Evolutionary conservation across 53 echinoderm and acorn worm genomes (phyloP), one percentile per base, ranked within the genome.

Genomic region (Glandiceps talaboti): DNA sequence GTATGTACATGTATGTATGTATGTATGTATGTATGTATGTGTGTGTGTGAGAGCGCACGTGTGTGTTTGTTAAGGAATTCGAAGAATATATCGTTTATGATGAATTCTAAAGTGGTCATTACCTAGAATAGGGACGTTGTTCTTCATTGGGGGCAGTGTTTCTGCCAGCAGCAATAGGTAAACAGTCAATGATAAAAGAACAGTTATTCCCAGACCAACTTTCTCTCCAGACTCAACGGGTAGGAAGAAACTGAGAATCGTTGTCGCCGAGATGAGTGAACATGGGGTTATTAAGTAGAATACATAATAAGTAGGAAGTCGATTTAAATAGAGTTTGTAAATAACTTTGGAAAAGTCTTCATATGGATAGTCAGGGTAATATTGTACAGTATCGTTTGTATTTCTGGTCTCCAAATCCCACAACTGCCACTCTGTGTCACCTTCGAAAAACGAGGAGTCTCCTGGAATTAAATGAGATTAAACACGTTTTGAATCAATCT

Each of bases 261-360:
- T 97, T 30, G 88, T 89, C 31, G 87, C 88, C 27, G 97, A 93
- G 75, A 97, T 97, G 33, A 97, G 84, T 74, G 86, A 85, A 73
- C 97, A 97, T 0, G 97, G 97, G 93, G 93, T 97, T 76, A 97
- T 93, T 14, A 97, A 88, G 83, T 97, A 92, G 87, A 97, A 97
- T 30, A 97, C 97, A 74, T 92, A 97, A 74, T 97, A 97, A 29
- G 91, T 93, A 1, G 97, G 90, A 81, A 97, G 87, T 27, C 97
- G 80, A 26, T 83, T 83, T 28, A 97, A 85, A 74, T 82, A 86
- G 83, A 97, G 89, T 29, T 90, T 89, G 78, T 97, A 97, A 28
- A 83, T 87, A 25, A 97, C 97, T 73, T 85, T 90, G 73, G 90
- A 92, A 86, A 84, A 97, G 1, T 78, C 30, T 76, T 87, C 86